Percentiles rank a stretch among this genome's conserved stretches.
Evolutionary conservation across 2,888 invertebrate species (phyloP).

Genomic region (Congeria kusceri): DNA sequence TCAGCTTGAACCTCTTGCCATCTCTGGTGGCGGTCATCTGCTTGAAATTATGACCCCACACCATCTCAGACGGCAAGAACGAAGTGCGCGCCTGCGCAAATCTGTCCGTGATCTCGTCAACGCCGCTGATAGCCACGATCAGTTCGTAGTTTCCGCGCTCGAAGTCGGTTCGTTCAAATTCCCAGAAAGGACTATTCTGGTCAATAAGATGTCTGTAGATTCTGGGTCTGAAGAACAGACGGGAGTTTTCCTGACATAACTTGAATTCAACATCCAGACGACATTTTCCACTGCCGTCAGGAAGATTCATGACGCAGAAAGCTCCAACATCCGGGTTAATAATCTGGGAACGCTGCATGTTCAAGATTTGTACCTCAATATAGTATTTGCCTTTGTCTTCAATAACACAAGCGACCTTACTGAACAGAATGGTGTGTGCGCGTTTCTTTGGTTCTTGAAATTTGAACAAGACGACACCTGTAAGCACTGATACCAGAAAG

Average conservation of each 20-base stretch:
- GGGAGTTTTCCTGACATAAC: slow-evolving; percentile 95
- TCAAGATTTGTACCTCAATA: slow-evolving; percentile 84
- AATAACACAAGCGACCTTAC: slow-evolving; percentile 95
- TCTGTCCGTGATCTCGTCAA: slow-evolving; percentile 92
- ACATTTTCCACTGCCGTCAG: slow-evolving; percentile 96
- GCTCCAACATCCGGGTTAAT: slow-evolving; percentile 95
- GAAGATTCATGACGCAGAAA: slow-evolving; percentile 95
- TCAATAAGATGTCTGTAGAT: slow-evolving; percentile 97
- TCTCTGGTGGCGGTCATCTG: slow-evolving; percentile 62
- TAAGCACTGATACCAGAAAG: slow-evolving; percentile 89
- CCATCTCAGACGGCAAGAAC: slow-evolving; percentile 83
- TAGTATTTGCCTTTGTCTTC: slow-evolving; percentile 82
- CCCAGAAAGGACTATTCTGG: slow-evolving; percentile 94
- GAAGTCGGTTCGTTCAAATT: slow-evolving; percentile 95
- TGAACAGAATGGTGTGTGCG: slow-evolving; percentile 96
- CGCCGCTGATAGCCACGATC: slow-evolving; percentile 95
- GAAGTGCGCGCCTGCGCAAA: slow-evolving; percentile 85
- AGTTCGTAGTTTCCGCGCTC: slow-evolving; percentile 96
- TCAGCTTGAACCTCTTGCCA: slow-evolving; percentile 47
- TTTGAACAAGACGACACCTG: slow-evolving; percentile 95
- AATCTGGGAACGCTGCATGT: slow-evolving; percentile 82
- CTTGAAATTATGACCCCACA: slow-evolving; percentile 77
- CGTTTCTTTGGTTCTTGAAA: slow-evolving; percentile 97
- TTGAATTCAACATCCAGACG: slow-evolving; percentile 96
- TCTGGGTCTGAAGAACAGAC: slow-evolving; percentile 97